Conservation (phyloP, 2,888 invertebrate genomes). For the Perizoma affinitatum region DNA sequence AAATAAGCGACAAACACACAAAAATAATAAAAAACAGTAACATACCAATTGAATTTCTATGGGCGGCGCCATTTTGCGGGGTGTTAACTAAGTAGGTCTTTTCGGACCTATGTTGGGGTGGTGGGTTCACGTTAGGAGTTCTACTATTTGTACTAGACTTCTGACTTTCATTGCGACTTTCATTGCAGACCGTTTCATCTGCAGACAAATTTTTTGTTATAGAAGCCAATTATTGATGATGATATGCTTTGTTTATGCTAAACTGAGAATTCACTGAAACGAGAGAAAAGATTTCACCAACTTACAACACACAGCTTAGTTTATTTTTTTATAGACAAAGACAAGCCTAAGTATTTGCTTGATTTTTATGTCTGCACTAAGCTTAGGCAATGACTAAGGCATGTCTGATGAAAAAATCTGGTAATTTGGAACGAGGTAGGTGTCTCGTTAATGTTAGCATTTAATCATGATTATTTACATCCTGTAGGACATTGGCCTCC, state of each 20-base stretch:
- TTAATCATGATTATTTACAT: too few relatives aligned
- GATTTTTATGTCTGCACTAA: too few relatives aligned
- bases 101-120: constrained; percentile 70
- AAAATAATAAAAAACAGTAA: constrained; percentile 41
- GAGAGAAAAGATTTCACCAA: neutral
- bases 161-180: constrained; percentile 73
- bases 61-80: constrained; percentile 73
- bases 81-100: constrained; percentile 54
- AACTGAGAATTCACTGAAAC: constrained; percentile 33
- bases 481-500: too few relatives aligned
- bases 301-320: too few relatives aligned
- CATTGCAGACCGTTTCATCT: constrained; percentile 79
- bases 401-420: too few relatives aligned
- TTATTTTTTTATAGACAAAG: neutral
- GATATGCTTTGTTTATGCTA: constrained; percentile 34
- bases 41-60: constrained; percentile 76
- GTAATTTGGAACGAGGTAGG: too few relatives aligned
- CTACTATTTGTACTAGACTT: constrained; percentile 70
- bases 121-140: constrained; percentile 59
- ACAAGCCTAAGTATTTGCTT: too few relatives aligned
- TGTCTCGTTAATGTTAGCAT: too few relatives aligned
- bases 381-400: too few relatives aligned
- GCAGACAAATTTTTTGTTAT: constrained; percentile 65
- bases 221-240: constrained; percentile 40
- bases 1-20: constrained; percentile 23